Conservation (phyloP, 1,140 invertebrate genomes). For the Bombus polaris region DNA sequence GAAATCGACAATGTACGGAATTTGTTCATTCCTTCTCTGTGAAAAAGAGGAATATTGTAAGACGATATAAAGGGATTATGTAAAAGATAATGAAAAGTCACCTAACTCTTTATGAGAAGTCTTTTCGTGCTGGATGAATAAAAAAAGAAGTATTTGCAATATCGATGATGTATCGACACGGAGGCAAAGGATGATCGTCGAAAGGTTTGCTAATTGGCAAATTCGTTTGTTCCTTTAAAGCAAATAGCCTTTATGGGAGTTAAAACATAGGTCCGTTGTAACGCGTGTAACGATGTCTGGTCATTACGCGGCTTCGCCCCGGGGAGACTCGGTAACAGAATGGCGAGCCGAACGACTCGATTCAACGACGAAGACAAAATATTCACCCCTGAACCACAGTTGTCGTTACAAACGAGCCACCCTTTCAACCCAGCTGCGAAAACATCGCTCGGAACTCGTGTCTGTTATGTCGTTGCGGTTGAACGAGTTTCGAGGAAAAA, state of each 20-base stretch:
- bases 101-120: too few species aligned
- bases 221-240: conserved; percentile 26
- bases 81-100: too few species aligned
- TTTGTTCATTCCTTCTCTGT: too few species aligned
- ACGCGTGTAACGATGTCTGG: conserved; percentile 52
- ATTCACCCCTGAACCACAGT: background rate
- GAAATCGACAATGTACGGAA: too few species aligned
- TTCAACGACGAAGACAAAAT: conserved; percentile 42
- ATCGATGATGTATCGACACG: background rate
- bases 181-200: background rate
- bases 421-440: background rate
- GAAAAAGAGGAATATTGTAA: too few species aligned
- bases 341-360: conserved; percentile 43
- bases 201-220: conserved; percentile 1
- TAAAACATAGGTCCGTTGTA: conserved; percentile 31
- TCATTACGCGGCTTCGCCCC: conserved; percentile 53
- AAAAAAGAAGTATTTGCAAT: too few species aligned
- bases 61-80: too few species aligned
- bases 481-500: background rate
- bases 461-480: background rate
- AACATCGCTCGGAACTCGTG: background rate
- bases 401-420: background rate
- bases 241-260: conserved; percentile 51
- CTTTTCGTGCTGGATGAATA: too few species aligned
- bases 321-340: conserved; percentile 51